These are phyloP conservation scores for Nymphalis urticae DNA, from an alignment of 2,888 invertebrate genomes.

Conservation along the genomic window DNA sequence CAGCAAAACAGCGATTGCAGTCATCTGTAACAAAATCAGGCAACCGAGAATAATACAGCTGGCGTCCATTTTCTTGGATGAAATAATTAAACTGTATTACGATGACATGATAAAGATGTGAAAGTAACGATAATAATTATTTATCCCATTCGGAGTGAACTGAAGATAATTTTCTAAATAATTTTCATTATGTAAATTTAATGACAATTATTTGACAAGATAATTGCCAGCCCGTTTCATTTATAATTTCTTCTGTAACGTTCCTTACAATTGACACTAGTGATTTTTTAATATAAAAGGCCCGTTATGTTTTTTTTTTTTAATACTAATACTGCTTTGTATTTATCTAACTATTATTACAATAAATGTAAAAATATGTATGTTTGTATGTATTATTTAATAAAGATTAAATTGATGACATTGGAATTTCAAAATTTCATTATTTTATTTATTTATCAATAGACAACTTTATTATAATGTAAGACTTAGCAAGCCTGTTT, in stretches of 20 bases:
- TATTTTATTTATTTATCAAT: no score
- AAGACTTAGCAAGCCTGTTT: no score
- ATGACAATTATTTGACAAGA: conserved; percentile 48
- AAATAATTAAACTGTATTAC: conserved; percentile 37
- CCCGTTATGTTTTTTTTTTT: no score
- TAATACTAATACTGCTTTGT: no score
- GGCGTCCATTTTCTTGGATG: conserved; percentile 56
- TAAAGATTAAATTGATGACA: no score
- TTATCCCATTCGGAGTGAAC: conserved; percentile 7
- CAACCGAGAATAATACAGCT: conserved; percentile 53
- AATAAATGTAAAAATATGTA: no score
- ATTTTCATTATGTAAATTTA: conserved; percentile 36
- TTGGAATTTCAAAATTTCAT: no score
- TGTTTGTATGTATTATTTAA: no score
- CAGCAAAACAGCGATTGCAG: conserved; percentile 57
- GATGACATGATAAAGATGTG: conserved; percentile 45
- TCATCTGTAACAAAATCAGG: conserved; percentile 64
- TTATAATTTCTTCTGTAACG: conserved; percentile 47
- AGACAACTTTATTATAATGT: no score
- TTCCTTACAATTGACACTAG: conserved; percentile 16
- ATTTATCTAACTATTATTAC: no score
- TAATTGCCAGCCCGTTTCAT: conserved; percentile 43
- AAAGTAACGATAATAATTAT: conserved; percentile 14
- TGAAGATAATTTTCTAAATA: conserved; percentile 10
- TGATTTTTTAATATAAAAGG: background rate